phyloP scores from a whole-genome alignment of 2,113 vertebrate species.

The Lipophrys pholis region DNA sequence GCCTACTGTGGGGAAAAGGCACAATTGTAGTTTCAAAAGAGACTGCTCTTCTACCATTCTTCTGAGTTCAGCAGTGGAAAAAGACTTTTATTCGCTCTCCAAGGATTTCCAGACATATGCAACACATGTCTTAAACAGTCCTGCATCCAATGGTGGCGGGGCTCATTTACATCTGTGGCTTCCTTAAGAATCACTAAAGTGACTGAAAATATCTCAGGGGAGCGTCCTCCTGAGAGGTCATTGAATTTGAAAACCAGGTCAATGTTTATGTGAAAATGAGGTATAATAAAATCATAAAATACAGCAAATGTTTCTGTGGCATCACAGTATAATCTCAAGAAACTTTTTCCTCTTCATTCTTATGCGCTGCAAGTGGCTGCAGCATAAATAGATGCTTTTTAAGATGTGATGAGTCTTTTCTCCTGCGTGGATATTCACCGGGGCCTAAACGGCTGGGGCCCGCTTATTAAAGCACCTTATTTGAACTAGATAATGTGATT shows the following conservation, averaged over 20 bases:
- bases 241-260: not conserved
- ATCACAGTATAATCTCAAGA: not conserved
- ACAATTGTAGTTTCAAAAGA: too few relatives aligned
- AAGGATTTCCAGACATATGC: not conserved
- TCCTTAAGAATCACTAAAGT: not conserved
- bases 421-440: conserved; percentile 58
- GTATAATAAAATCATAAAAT: not conserved
- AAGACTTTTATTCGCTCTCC: not conserved
- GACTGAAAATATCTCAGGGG: not conserved
- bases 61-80: not conserved
- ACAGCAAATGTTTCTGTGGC: not conserved
- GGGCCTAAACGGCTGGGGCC: conserved; percentile 45
- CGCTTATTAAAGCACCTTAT: conserved; percentile 71
- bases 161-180: not conserved
- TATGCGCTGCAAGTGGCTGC: conserved; percentile 1
- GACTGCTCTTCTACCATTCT: not conserved
- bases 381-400: conserved; percentile 21
- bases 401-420: conserved; percentile 26
- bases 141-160: not conserved
- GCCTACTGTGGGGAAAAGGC: too few relatives aligned
- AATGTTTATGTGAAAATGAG: not conserved
- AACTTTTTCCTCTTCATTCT: not conserved
- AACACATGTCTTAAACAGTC: not conserved
- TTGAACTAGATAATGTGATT: conserved; percentile 72
- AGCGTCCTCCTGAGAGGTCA: not conserved